Evolutionary conservation across 30 jellyfish, hydroid and myxozoan species (phyloP), one percentile per base, ranked within the genome.

Genomic region (Hydractinia echinata): DNA sequence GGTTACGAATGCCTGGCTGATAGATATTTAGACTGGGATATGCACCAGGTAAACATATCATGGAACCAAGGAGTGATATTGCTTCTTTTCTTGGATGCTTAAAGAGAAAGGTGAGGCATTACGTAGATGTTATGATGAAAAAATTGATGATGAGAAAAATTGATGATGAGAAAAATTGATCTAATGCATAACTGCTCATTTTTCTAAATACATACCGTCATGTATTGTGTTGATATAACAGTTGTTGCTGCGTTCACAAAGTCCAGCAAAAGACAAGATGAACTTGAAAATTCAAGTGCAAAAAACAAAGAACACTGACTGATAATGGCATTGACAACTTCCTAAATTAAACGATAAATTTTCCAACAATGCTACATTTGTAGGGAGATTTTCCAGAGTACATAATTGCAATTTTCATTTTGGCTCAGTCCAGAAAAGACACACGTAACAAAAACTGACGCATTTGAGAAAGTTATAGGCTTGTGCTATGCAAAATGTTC

Each of bases 11-110:
- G 16, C 88, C 94, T 7, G 96, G 98, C 62, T 81, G 95, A 82
- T 77, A 74, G 50, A 92, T 79, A 55, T 82, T 56, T 85, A 92
- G 83, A 4, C 83, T 77, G 7, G 95, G 82, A 76, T 68, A 87
- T 44, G 71, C 66, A 72, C 77, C 67, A 8, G 98, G 84, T n/a
- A 83, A 83, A 18, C 88, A 80, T 53, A 92, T 16, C 52, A 92
- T 64, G 5, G 98, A 92, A 1, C 96, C 98, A 64, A 92, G 94
- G 77, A 92, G 66, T 0, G 94, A 67, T 48, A 92, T 86, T 8
- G 98, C 98, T 77, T 92, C 96, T 51, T 79, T 85, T 82, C 96
- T 88, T 76, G 98, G 98, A 66, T 30, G 62, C 94, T 84, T 13
- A 5, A 62, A 58, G 53, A 51, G 49, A 20, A 77, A 8, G 19